These are phyloP conservation scores for Tachyglossus aculeatus DNA, from an alignment of 2,797 vertebrate species.

Conservation along the genomic window DNA sequence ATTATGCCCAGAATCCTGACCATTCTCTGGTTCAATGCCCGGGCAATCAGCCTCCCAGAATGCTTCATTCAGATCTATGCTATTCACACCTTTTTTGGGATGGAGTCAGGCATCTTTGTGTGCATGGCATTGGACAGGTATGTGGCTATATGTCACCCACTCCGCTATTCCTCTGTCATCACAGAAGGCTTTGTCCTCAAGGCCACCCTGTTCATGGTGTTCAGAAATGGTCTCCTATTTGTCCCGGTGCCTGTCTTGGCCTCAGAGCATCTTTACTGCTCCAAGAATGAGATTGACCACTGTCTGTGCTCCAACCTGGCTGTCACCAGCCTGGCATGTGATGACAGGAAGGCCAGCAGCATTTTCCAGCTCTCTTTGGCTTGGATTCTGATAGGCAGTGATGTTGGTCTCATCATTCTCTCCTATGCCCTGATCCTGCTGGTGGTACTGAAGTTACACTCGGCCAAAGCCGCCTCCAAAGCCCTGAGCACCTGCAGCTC, in stretches of 20 bases:
- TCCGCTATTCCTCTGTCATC: constrained; percentile 65
- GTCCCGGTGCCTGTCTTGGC: constrained; percentile 42
- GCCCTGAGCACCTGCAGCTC: constrained; percentile 17
- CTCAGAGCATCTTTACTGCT: constrained; percentile 30
- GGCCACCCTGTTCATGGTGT: constrained; percentile 2
- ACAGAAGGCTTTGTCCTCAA: constrained; percentile 48
- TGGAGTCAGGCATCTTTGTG: constrained; percentile 71
- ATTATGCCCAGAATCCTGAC: constrained; percentile 72
- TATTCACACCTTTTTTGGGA: constrained; percentile 64
- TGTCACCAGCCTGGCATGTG: constrained; percentile 49
- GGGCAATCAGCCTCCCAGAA: constrained; percentile 57
- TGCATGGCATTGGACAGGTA: constrained; percentile 74
- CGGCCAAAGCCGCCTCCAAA: background rate
- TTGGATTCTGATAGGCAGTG: background rate
- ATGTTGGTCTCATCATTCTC: constrained; percentile 15
- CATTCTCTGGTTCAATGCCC: constrained; percentile 57
- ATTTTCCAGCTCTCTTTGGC: constrained; percentile 34
- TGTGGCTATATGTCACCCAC: constrained; percentile 68
- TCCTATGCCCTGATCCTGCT: constrained; percentile 28
- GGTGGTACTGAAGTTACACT: constrained; percentile 37
- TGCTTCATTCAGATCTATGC: constrained; percentile 73
- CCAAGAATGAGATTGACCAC: constrained; percentile 23
- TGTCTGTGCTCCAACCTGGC: constrained; percentile 60
- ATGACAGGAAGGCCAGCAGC: constrained; percentile 22
- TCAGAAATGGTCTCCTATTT: background rate